Conservation (phyloP, 2,888 invertebrate genomes). For the Tachina lurida region DNA sequence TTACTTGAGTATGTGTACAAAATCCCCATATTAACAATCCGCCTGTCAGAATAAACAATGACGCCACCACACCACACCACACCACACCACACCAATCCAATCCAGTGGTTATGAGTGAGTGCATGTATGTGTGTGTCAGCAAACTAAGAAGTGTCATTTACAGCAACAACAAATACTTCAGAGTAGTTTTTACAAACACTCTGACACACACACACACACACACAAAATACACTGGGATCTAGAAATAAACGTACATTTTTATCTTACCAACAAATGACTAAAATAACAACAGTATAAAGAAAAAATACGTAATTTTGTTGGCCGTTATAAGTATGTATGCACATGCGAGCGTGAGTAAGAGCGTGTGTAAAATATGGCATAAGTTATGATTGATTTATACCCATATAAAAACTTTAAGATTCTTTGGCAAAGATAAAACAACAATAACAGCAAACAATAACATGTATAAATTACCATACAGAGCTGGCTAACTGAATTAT, state of each 20-base stretch:
- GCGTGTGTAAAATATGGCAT: slow-evolving; percentile 61
- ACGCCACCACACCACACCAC: slow-evolving; percentile 45
- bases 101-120: slow-evolving; percentile 10
- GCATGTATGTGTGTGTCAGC: slow-evolving; percentile 27
- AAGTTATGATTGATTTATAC: slow-evolving; percentile 71
- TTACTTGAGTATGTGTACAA: slow-evolving; percentile 32
- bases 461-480: background rate
- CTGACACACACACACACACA: background rate
- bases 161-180: slow-evolving; percentile 50
- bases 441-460: slow-evolving; percentile 41
- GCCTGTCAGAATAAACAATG: slow-evolving; percentile 71
- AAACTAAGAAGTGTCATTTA: slow-evolving; percentile 62
- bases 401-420: slow-evolving; percentile 70
- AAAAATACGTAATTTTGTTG: slow-evolving; percentile 44
- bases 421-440: slow-evolving; percentile 58
- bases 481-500: background rate
- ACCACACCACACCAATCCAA: background rate
- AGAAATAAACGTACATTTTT: slow-evolving; percentile 29
- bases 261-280: slow-evolving; percentile 48
- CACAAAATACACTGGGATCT: background rate
- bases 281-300: slow-evolving; percentile 13
- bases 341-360: slow-evolving; percentile 6
- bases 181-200: slow-evolving; percentile 31
- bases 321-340: slow-evolving; percentile 32
- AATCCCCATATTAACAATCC: slow-evolving; percentile 70